Conservation (phyloP, 2,113 vertebrate species). For the Nematolebias whitei region DNA sequence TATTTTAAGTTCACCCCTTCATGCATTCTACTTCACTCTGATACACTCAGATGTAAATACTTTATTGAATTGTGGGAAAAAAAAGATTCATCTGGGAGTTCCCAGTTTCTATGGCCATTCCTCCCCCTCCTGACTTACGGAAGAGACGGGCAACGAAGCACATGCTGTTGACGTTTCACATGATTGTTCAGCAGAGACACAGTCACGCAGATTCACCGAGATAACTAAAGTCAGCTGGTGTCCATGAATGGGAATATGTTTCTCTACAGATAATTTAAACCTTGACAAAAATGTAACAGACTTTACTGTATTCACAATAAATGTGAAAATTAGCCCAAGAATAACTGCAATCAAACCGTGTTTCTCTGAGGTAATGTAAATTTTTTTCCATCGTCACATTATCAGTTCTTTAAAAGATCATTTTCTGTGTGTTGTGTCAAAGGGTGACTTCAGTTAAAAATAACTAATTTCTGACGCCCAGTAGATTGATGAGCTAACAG, state of each 20-base stretch:
- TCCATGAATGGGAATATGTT: slow-evolving; percentile 22
- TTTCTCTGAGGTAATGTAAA: too few species aligned
- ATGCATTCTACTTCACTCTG: slow-evolving; percentile 23
- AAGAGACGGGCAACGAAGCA: slow-evolving; percentile 27
- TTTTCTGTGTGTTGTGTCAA: too few species aligned
- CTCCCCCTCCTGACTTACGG: slow-evolving; percentile 25
- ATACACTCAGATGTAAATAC: slow-evolving; percentile 17
- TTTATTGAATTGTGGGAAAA: slow-evolving; percentile 26
- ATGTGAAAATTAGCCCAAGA: background rate
- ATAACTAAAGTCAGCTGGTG: slow-evolving; percentile 50
- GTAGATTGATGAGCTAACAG: too few species aligned
- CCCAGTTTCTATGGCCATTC: slow-evolving; percentile 21
- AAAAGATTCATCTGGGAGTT: slow-evolving; percentile 29
- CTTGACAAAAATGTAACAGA: too few species aligned
- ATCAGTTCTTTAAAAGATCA: too few species aligned
- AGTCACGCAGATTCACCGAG: slow-evolving; percentile 47
- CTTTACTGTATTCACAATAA: background rate
- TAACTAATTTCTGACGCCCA: too few species aligned
- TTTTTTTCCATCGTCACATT: too few species aligned
- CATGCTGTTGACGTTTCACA: slow-evolving; percentile 51
- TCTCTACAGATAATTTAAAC: slow-evolving; percentile 2
- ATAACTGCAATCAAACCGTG: too few species aligned
- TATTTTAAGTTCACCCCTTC: slow-evolving; percentile 10
- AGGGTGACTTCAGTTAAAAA: too few species aligned
- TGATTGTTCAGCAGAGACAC: slow-evolving; percentile 47